Conservation (phyloP, 2,888 invertebrate genomes). For the Cheilosia urbana region DNA sequence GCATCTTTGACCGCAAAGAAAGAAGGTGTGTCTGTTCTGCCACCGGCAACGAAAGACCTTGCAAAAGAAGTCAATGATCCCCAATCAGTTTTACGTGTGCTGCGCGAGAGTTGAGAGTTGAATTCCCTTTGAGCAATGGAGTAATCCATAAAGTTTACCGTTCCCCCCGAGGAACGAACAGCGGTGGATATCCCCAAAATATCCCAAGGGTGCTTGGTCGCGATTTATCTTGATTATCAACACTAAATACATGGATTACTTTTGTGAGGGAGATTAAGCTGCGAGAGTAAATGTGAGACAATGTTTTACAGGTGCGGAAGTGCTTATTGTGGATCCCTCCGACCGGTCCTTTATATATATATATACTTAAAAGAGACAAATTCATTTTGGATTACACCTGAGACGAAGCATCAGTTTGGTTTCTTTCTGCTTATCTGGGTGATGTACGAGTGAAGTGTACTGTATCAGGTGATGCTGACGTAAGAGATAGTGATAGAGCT, state of each 20-base stretch:
- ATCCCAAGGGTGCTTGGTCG: constrained; percentile 65
- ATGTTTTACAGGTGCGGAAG: constrained; percentile 45
- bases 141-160: constrained; percentile 72
- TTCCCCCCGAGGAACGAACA: constrained; percentile 26
- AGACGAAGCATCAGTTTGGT: constrained; percentile 2
- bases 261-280: constrained; percentile 61
- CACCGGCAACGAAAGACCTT: constrained; percentile 65
- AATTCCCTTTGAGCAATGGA: constrained; percentile 62
- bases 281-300: constrained; percentile 40
- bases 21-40: constrained; percentile 60
- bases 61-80: constrained; percentile 70
- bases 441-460: constrained; percentile 36
- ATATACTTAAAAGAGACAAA: constrained; percentile 47
- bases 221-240: constrained; percentile 75
- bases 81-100: constrained; percentile 66
- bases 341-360: neutral
- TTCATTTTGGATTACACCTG: constrained; percentile 14
- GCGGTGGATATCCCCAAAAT: constrained; percentile 55
- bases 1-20: neutral
- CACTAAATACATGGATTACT: constrained; percentile 74
- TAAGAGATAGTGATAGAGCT: neutral
- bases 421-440: constrained; percentile 58
- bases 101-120: constrained; percentile 38
- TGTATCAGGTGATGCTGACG: constrained; percentile 62
- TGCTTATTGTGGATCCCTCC: constrained; percentile 36